Conservation (phyloP, 1,140 invertebrate genomes). For the Heterodera schachtii region DNA sequence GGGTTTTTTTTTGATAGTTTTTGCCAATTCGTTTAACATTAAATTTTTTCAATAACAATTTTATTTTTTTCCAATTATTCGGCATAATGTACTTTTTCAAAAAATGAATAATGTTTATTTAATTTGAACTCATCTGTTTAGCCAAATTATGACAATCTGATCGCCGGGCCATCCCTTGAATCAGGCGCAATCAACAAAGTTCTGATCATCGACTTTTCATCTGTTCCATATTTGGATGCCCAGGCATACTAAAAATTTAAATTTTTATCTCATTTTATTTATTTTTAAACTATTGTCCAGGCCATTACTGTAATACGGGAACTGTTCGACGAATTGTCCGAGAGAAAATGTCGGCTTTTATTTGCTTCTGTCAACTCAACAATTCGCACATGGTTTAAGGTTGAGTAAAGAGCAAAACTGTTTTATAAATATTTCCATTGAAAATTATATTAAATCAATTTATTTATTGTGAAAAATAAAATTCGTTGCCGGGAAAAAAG, state of each 20-base stretch:
- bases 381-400: constrained; percentile 41
- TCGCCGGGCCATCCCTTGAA: constrained; percentile 21
- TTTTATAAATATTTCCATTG: too few relatives aligned
- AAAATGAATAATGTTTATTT: background rate
- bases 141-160: constrained; percentile 49
- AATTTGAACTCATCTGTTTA: constrained; percentile 10
- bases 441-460: too few relatives aligned
- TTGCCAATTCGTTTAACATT: too few relatives aligned
- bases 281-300: background rate
- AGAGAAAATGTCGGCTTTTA: constrained; percentile 41
- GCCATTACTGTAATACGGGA: constrained; percentile 43
- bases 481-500: too few relatives aligned
- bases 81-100: too few relatives aligned
- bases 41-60: too few relatives aligned
- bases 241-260: constrained; percentile 29
- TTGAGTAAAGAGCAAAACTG: too few relatives aligned
- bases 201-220: constrained; percentile 51
- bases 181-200: constrained; percentile 46
- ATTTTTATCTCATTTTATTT: constrained; percentile 4
- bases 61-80: too few relatives aligned
- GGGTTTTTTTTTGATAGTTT: too few relatives aligned
- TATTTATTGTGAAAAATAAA: too few relatives aligned
- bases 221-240: constrained; percentile 45
- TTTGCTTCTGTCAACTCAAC: constrained; percentile 51
- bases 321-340: constrained; percentile 47